Base-by-base conservation (phyloP, 2,888 invertebrate species). In the Chrysolina haemoptera region DNA sequence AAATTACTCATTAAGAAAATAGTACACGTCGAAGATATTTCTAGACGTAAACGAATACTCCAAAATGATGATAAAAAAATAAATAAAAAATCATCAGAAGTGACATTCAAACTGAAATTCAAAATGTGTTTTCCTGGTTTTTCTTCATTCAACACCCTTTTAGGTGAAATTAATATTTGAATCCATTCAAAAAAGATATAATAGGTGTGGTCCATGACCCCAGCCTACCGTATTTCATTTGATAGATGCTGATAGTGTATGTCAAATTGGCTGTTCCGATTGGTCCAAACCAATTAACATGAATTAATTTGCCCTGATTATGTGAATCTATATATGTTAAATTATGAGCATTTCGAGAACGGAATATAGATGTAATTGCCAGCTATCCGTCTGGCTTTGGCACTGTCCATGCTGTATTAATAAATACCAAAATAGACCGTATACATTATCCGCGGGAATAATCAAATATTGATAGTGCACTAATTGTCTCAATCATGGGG, bases 281-380 rank as follows among this genome's bases (percentile, higher is more conserved):
- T 59, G 59, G 14, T 59, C 27, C 35, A 8, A 35, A 8, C n/a
- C 35, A 35, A 59, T 59, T 59, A 59, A 59, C 59, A 27, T 59
- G 27, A 27, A 59, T 59, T 59, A 59, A 59, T 65, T 14, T 16
- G 9, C 12, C 46, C 50, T 35, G 46, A 48, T 35, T 65, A 27
- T 35, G 46, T 46, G 14, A 65, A 65, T 65, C 65, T 16, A 65
- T 64, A 53, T 53, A 53, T 62, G 62, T 69, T 62, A 69, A 69
- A 69, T 70, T 70, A 70, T 50, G 63, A 48, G 35, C 50, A 18
- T 43, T 70, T 10, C 22, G 40, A 35, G 27, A 64, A n/a, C 35
- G 64, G 63, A 48, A 63, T 46, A 63, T 63, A 46, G 63, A 70
- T 62, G 70, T 70, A 70, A 70, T 70, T 70, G 64, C 70, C 63